Evolutionary conservation across 2,888 invertebrate species (phyloP).

Genomic region (Latrodectus elegans): DNA sequence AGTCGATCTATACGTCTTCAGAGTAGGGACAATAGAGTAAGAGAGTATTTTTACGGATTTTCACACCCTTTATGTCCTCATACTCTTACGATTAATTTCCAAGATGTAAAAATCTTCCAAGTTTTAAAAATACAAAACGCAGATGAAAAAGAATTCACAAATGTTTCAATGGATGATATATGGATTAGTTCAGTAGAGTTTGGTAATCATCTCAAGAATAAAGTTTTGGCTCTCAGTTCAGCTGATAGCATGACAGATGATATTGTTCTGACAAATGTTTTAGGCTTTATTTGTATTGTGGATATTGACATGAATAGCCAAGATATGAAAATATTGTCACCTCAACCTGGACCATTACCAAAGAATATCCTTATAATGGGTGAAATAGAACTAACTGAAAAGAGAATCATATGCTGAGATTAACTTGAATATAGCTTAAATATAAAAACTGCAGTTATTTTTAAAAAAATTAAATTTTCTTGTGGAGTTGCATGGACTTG

Average conservation of each 20-base stretch:
- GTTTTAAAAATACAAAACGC: constrained; percentile 87
- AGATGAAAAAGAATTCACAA: constrained; percentile 90
- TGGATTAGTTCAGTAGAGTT: constrained; percentile 89
- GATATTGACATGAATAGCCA: constrained; percentile 91
- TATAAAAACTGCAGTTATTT: too few relatives aligned
- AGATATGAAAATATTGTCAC: constrained; percentile 90
- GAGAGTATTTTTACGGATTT: constrained; percentile 97
- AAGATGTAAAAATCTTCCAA: constrained; percentile 92
- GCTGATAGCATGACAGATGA: constrained; percentile 86
- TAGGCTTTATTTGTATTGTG: constrained; percentile 92
- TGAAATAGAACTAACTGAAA: constrained; percentile 87
- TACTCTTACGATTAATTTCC: constrained; percentile 93
- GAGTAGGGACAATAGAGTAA: constrained; percentile 85
- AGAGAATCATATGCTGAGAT: too few relatives aligned
- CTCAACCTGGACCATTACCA: constrained; percentile 94
- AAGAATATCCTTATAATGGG: constrained; percentile 89
- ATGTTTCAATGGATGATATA: constrained; percentile 94
- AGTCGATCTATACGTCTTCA: constrained; percentile 83
- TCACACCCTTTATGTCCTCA: constrained; percentile 88
- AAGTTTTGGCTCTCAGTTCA: constrained; percentile 91
- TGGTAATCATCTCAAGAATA: constrained; percentile 83
- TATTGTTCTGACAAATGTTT: constrained; percentile 88
- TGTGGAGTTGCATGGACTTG: too few relatives aligned
- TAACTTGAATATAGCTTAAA: too few relatives aligned
- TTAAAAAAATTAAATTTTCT: too few relatives aligned